These are phyloP conservation scores for Drosophila subobscura DNA, from an alignment of 1,140 invertebrate species.

Conservation along the genomic window DNA sequence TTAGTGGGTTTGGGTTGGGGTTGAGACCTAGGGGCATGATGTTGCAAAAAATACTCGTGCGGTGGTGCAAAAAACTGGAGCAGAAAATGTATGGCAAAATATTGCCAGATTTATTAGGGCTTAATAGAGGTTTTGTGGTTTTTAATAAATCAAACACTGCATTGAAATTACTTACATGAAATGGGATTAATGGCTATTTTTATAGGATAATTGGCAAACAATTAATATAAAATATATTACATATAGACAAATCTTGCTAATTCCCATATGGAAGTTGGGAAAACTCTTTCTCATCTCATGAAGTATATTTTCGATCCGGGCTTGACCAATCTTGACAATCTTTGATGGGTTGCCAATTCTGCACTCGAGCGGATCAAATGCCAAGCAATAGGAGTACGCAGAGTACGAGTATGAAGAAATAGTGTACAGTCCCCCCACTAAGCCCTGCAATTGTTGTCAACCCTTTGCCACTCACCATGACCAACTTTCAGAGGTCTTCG, in stretches of 20 bases:
- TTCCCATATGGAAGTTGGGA: no score
- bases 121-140: conserved; percentile 1
- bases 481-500: conserved; percentile 42
- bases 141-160: background rate
- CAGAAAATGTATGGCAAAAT: conserved; percentile 30
- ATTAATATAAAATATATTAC: background rate
- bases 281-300: no score
- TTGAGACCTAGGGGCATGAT: conserved; percentile 23
- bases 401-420: conserved; percentile 31
- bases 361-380: no score
- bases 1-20: conserved; percentile 26
- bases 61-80: conserved; percentile 34
- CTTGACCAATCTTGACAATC: no score
- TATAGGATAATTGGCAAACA: background rate
- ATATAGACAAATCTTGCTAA: no score
- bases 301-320: no score
- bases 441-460: conserved; percentile 35
- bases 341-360: no score
- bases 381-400: no score
- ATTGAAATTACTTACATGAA: background rate
- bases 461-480: conserved; percentile 46
- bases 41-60: conserved; percentile 26
- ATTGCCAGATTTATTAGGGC: conserved; percentile 9
- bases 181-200: background rate
- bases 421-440: conserved; percentile 11